These are phyloP conservation scores for Rafetus swinhoei DNA, from an alignment of 2,113 vertebrate species.

Conservation along the genomic window DNA sequence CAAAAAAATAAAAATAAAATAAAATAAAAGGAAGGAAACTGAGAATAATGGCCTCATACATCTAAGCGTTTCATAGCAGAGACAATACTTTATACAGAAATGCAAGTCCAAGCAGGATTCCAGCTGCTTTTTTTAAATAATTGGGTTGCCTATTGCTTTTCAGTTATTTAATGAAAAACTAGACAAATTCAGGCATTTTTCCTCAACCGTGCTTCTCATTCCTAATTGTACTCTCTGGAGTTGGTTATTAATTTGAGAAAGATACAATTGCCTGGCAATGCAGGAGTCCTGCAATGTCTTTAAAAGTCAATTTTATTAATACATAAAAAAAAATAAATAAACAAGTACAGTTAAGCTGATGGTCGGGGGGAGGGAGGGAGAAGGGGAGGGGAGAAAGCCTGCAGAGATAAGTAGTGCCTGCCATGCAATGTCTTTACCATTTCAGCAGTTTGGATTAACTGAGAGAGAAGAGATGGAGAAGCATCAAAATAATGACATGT, in stretches of 20 bases:
- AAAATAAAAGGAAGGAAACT: neutral
- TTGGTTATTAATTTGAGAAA: slow-evolving; percentile 51
- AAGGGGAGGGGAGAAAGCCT: rapidly evolving
- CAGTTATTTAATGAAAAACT: slow-evolving; percentile 52
- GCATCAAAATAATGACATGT: neutral
- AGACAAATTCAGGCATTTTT: slow-evolving; percentile 18
- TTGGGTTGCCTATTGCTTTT: slow-evolving; percentile 24
- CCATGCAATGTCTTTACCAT: neutral
- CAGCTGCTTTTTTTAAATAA: slow-evolving; percentile 20
- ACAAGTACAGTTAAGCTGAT: slow-evolving; percentile 9
- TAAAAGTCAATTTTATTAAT: slow-evolving; percentile 52
- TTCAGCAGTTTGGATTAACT: neutral
- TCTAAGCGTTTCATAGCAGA: neutral
- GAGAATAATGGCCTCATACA: neutral
- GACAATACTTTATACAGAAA: neutral
- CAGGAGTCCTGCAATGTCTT: slow-evolving; percentile 1
- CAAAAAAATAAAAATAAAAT: neutral
- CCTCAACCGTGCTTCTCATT: slow-evolving; percentile 27
- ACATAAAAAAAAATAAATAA: neutral
- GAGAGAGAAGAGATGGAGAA: neutral
- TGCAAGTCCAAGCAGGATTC: neutral
- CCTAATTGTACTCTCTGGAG: slow-evolving; percentile 46
- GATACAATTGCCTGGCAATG: slow-evolving; percentile 23
- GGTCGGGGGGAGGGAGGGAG: neutral
- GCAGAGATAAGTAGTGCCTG: neutral